Evolutionary conservation across 2,888 invertebrate species (phyloP).

Genomic region (Pelosia muscerda): DNA sequence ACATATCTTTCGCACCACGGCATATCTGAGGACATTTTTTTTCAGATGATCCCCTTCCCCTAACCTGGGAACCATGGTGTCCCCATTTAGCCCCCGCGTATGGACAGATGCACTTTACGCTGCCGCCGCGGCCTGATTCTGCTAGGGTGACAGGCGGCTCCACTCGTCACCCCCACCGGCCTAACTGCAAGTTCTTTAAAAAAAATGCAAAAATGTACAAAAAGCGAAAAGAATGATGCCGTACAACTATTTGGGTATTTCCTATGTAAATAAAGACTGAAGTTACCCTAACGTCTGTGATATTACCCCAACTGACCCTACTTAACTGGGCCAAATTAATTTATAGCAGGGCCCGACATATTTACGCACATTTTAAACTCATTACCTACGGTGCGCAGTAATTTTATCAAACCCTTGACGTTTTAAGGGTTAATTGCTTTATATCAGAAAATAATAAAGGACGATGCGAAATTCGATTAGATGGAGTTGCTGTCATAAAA

Average conservation of each 20-base stretch:
- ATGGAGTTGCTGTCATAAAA: conserved; percentile 31
- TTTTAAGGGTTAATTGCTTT: conserved; percentile 43
- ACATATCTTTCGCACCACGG: too few relatives aligned
- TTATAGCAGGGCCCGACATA: conserved; percentile 45
- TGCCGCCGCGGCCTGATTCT: too few relatives aligned
- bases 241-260: not conserved
- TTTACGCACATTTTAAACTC: conserved; percentile 55
- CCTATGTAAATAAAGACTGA: not conserved
- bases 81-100: too few relatives aligned
- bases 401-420: conserved; percentile 36
- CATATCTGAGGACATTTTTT: too few relatives aligned
- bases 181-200: not conserved
- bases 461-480: conserved; percentile 8
- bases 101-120: too few relatives aligned
- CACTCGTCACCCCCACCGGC: too few relatives aligned
- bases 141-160: too few relatives aligned
- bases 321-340: conserved; percentile 45
- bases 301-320: conserved; percentile 10
- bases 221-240: not conserved
- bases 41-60: too few relatives aligned
- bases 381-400: conserved; percentile 47
- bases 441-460: conserved; percentile 39
- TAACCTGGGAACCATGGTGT: too few relatives aligned
- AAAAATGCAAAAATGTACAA: not conserved
- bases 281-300: not conserved